A percentile compares a stretch with the other conserved stretches of the same genome.
Evolutionary conservation across 2,797 vertebrate genomes (phyloP).

Genomic region (Crossoptilon crossoptilon): DNA sequence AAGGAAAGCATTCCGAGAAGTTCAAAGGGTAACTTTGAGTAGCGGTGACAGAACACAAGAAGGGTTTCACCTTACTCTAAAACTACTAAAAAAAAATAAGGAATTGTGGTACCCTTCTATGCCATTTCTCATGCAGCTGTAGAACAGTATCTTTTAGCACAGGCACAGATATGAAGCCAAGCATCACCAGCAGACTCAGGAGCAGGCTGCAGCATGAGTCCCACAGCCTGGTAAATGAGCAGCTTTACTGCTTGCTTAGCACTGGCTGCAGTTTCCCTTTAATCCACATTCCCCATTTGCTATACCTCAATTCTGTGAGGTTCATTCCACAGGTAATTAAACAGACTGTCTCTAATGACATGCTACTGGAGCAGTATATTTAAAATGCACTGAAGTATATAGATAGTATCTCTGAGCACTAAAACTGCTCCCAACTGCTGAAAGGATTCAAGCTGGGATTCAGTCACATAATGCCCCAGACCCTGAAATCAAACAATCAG

Average conservation of each 20-base stretch:
- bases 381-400: background rate
- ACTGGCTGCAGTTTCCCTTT: background rate
- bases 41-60: background rate
- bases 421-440: background rate
- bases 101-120: background rate
- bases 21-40: background rate
- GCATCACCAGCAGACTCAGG: background rate
- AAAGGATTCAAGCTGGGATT: background rate
- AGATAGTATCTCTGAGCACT: background rate
- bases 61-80: background rate
- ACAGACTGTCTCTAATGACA: background rate
- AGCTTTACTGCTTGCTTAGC: background rate
- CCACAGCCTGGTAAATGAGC: background rate
- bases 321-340: background rate
- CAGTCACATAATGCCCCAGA: background rate
- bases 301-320: background rate
- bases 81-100: background rate
- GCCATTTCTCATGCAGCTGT: background rate
- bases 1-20: conserved; percentile 17
- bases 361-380: background rate
- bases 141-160: background rate
- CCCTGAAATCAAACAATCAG: background rate
- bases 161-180: background rate
- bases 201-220: background rate
- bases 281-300: background rate